Conservation (phyloP, 1,140 invertebrate genomes). For the Sipha flava region DNA sequence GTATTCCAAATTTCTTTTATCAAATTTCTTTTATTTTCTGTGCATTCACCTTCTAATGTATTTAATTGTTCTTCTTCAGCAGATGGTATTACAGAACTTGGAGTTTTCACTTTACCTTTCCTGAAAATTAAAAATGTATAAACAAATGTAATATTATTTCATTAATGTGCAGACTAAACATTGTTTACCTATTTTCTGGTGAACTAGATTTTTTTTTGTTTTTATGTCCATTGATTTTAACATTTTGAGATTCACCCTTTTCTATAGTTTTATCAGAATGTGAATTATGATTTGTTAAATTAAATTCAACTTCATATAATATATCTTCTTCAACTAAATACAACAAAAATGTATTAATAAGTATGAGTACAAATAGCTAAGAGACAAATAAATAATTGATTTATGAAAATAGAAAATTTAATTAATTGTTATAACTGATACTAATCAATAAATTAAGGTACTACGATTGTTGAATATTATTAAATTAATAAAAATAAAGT, state of each 20-base stretch:
- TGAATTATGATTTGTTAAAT: conserved; percentile 28
- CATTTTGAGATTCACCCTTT: conserved; percentile 22
- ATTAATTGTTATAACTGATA: no score
- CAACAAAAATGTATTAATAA: background rate
- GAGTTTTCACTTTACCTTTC: conserved; percentile 21
- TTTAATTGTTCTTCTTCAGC: conserved; percentile 28
- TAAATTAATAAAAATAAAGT: no score
- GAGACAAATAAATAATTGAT: background rate
- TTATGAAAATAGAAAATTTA: no score
- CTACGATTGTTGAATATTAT: no score
- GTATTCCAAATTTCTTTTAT: conserved; percentile 26
- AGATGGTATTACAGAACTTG: conserved; percentile 23
- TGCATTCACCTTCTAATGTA: conserved; percentile 27
- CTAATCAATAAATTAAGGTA: no score
- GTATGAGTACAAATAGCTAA: background rate
- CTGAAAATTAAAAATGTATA: background rate
- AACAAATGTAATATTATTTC: background rate
- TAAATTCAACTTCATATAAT: conserved; percentile 22
- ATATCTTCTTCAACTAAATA: conserved; percentile 29
- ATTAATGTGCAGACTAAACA: no score
- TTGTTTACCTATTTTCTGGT: conserved; percentile 20
- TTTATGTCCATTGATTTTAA: conserved; percentile 25
- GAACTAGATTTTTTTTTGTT: conserved; percentile 30
- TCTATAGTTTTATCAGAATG: conserved; percentile 15
- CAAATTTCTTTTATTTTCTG: conserved; percentile 25